Evolutionary conservation across 2,113 vertebrate species (phyloP), one percentile per base, ranked within the genome.

Genomic region (Pelecanoides urinatrix): DNA sequence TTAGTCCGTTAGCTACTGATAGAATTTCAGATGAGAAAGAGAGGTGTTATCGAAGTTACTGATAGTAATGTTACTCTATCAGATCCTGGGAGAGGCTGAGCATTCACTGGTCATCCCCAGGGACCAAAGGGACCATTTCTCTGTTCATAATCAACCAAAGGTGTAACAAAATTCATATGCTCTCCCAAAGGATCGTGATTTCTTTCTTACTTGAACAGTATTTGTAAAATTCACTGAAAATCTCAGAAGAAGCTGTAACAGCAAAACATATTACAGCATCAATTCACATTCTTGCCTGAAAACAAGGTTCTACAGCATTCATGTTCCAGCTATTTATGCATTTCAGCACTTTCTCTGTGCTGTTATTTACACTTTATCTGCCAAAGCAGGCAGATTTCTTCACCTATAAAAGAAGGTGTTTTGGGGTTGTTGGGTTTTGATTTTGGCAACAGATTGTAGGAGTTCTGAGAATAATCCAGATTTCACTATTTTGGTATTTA

Each of bases 1-100:
- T 88, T 76, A 91, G 50, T 66, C 85, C 90, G 49, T 73, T 96
- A 92, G 87, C 59, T 84, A 68, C 74, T 56, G 66, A 38, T 16
- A 78, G 79, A 83, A 85, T 65, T 90, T 87, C 86, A 86, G 65
- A 67, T 70, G 80, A 96, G 81, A 91, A 92, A 80, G 36, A 79
- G 91, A 85, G 9, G 30, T 79, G 55, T 91, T 96, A 58, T 53
- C 61, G 63, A 59, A 86, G n/a, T 50, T 61, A 44, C 58, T 76
- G 40, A 83, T 30, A 82, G 81, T 13, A n/a, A 38, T 19, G 52
- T 49, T 66, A 68, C 13, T 29, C 2, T 9, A 23, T 16, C 59
- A 74, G n/a, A 62, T 62, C 32, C 55, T 58, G 47, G n/a, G 20
- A 81, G 17, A 93, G 13, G 16, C 10, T 76, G 38, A 75, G 32